Conservation (phyloP, 2,797 vertebrate genomes). For the Toxotes lorentzi region DNA sequence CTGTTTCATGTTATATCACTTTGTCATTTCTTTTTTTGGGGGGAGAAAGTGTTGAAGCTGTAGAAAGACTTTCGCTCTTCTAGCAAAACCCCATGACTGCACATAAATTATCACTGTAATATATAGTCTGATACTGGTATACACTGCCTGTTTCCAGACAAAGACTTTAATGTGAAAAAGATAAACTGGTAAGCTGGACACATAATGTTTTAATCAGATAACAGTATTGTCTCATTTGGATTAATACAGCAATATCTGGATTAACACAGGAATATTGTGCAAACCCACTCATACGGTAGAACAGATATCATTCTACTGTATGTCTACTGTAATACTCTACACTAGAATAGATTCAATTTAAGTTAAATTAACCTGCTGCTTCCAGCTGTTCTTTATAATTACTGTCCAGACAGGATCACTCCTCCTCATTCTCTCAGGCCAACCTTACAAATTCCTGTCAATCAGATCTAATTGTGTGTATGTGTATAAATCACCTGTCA, state of each 20-base stretch:
- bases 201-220: constrained; percentile 19
- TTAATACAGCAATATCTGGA: constrained; percentile 33
- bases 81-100: neutral
- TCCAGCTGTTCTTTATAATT: constrained; percentile 51
- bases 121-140: constrained; percentile 14
- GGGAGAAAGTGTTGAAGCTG: constrained; percentile 4
- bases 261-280: constrained; percentile 43
- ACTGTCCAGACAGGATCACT: constrained; percentile 17
- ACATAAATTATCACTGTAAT: constrained; percentile 18
- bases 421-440: constrained; percentile 2
- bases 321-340: neutral
- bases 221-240: constrained; percentile 25
- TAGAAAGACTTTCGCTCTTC: neutral
- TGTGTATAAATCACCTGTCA: constrained; percentile 7
- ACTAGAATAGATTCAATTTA: constrained; percentile 13
- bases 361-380: constrained; percentile 37
- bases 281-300: constrained; percentile 14
- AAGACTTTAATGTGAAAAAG: constrained; percentile 14
- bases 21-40: neutral
- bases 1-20: neutral
- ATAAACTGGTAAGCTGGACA: constrained; percentile 34
- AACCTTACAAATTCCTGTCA: constrained; percentile 18
- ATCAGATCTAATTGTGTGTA: constrained; percentile 1
- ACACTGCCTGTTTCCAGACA: constrained; percentile 9
- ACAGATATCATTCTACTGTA: neutral